Conservation (phyloP, 1,140 invertebrate genomes). For the Drosophila nebulosa region DNA sequence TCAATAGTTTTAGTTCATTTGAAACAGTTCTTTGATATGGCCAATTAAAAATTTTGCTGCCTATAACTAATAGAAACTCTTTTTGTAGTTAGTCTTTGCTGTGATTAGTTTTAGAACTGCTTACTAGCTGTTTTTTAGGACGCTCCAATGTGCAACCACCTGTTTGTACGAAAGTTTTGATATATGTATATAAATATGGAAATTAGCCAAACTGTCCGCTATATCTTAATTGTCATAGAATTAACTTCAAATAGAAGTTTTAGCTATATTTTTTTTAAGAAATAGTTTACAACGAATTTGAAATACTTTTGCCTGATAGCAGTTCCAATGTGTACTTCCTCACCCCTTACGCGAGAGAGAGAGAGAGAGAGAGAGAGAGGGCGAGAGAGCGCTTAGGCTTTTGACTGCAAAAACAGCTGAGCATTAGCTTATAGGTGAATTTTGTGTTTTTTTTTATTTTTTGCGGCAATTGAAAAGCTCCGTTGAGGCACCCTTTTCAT, state of each 20-base stretch:
- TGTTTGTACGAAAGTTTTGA: not conserved
- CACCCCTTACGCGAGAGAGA: not conserved
- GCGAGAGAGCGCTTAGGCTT: not conserved
- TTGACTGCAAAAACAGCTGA: conserved; percentile 23
- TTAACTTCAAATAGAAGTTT: too few species aligned
- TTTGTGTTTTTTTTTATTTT: too few species aligned
- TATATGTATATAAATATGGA: not conserved
- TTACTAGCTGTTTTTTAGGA: too few species aligned
- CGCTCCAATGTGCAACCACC: not conserved
- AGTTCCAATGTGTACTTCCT: not conserved
- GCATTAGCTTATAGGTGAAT: not conserved
- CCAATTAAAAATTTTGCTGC: too few species aligned
- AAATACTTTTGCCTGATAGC: not conserved
- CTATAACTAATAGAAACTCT: too few species aligned
- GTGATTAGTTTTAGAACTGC: too few species aligned
- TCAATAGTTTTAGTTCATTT: too few species aligned
- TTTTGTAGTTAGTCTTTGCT: not conserved
- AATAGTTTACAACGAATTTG: not conserved
- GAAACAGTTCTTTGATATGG: too few species aligned
- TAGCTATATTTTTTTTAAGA: not conserved
- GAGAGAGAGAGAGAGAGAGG: too few species aligned
- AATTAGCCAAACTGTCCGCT: too few species aligned
- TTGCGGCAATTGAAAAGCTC: conserved; percentile 28
- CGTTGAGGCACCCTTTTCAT: not conserved
- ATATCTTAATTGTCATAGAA: too few species aligned